Conservation (phyloP, 2,113 vertebrate genomes). For the Zapornia atra region DNA sequence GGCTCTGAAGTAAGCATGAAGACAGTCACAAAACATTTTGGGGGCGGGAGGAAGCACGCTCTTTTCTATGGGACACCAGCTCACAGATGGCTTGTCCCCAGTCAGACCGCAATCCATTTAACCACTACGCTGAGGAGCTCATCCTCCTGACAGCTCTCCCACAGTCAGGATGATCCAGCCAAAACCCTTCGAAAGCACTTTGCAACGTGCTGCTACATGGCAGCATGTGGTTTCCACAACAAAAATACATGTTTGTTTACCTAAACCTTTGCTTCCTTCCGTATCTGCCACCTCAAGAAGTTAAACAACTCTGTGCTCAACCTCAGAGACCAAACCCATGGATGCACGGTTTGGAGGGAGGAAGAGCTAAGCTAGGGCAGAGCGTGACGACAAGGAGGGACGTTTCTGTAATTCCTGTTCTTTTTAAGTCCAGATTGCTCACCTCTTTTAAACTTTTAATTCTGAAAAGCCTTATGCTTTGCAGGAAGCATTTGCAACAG, state of each 20-base stretch:
- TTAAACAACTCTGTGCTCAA: background rate
- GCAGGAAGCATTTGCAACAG: background rate
- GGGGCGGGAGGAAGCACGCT: background rate
- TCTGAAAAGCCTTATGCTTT: background rate
- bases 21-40: background rate
- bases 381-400: background rate
- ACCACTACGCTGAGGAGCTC: background rate
- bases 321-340: background rate
- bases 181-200: background rate
- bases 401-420: background rate
- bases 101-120: background rate
- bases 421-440: background rate
- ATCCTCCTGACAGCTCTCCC: background rate
- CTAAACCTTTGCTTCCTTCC: background rate
- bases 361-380: background rate
- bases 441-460: background rate
- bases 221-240: rapidly evolving
- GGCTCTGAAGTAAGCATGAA: background rate
- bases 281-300: background rate
- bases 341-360: background rate
- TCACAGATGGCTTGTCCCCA: background rate
- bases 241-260: background rate
- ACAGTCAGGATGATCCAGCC: background rate
- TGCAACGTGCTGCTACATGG: background rate
- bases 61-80: background rate